Evolutionary conservation across 2,113 vertebrate species (phyloP).

Genomic region (Poecilia latipinna): DNA sequence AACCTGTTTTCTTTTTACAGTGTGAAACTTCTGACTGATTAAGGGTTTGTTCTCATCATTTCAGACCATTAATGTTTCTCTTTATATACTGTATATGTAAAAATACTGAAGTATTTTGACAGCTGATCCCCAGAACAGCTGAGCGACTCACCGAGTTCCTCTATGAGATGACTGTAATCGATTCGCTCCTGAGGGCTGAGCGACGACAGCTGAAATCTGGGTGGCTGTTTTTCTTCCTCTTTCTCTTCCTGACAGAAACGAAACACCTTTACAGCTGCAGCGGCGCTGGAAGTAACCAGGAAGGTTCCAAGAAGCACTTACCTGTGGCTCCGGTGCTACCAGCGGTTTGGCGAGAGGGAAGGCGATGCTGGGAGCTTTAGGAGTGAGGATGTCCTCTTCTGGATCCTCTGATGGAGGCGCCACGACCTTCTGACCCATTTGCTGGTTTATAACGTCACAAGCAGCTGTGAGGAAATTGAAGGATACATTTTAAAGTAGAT

Average conservation of each 20-base stretch:
- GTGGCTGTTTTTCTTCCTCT: constrained; percentile 72
- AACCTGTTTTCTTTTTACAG: too few relatives aligned
- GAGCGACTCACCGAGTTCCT: constrained; percentile 87
- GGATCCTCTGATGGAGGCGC: constrained; percentile 55
- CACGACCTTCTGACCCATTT: constrained; percentile 56
- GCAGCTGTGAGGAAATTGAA: constrained; percentile 70
- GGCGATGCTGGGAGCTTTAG: constrained; percentile 87
- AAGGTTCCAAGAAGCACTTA: constrained; percentile 18
- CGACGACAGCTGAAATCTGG: constrained; percentile 93
- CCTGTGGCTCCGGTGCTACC: constrained; percentile 83
- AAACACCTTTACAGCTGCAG: neutral
- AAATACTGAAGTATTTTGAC: too few relatives aligned
- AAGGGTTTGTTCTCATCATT: too few relatives aligned
- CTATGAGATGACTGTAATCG: constrained; percentile 95
- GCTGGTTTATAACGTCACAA: constrained; percentile 76
- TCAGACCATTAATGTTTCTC: too few relatives aligned
- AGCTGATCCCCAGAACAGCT: neutral
- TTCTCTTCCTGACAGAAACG: constrained; percentile 45
- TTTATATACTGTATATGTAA: too few relatives aligned
- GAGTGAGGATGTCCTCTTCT: constrained; percentile 81
- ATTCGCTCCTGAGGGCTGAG: constrained; percentile 95
- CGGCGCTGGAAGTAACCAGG: neutral
- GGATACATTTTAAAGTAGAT: too few relatives aligned
- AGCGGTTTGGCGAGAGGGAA: constrained; percentile 88
- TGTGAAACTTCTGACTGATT: too few relatives aligned